phyloP scores from a whole-genome alignment of 2,113 vertebrate species.

The Genyomyrus donnyi region DNA sequence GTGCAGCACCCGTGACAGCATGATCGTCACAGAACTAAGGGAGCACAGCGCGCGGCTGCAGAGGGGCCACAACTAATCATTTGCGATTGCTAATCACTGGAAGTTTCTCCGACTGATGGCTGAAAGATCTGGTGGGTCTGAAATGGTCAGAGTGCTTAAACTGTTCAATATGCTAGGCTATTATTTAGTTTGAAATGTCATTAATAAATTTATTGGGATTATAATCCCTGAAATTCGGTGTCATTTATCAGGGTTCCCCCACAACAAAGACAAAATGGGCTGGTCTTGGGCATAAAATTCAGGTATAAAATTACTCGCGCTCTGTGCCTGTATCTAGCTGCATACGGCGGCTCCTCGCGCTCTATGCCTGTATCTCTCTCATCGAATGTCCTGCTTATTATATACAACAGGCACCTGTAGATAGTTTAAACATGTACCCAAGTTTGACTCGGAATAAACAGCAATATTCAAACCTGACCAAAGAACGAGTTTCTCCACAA shows the following conservation, averaged over 20 bases:
- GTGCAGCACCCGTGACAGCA: background rate
- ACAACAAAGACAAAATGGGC: background rate
- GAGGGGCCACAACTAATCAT: background rate
- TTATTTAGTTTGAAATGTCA: background rate
- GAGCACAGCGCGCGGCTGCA: too few relatives aligned
- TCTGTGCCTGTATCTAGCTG: too few relatives aligned
- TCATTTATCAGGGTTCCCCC: too few relatives aligned
- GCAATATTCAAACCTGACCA: background rate
- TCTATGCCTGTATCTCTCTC: background rate
- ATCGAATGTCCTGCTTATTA: background rate
- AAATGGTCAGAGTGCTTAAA: background rate
- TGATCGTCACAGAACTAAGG: background rate
- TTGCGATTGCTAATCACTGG: background rate
- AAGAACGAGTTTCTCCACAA: background rate
- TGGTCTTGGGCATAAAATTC: background rate
- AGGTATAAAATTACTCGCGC: too few relatives aligned
- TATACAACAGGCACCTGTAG: background rate
- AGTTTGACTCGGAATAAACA: background rate
- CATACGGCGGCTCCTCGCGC: too few relatives aligned
- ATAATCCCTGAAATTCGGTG: background rate
- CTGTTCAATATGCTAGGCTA: background rate
- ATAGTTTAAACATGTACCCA: background rate
- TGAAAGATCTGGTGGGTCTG: background rate
- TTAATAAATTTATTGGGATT: background rate
- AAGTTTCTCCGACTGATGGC: background rate